Evolutionary conservation across 2,797 vertebrate species (phyloP), one percentile per base, ranked within the genome.

Genomic region (Lycodopsis pacificus): DNA sequence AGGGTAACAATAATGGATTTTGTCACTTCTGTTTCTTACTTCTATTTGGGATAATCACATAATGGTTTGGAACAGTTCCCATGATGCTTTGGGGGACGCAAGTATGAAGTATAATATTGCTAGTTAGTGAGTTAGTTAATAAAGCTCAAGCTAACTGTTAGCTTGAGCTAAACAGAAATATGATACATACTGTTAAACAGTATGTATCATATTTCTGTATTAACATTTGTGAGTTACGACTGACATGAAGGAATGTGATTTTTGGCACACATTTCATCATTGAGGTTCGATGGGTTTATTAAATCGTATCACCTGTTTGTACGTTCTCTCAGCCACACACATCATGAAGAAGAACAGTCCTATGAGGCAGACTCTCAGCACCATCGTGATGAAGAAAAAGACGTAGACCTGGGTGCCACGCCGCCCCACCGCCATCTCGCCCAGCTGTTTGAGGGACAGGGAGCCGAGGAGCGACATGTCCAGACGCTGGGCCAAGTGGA

Each of bases 341-440:
- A 99, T 97, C 97, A 99, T 97, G 91, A 99, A 99, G 94, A 99
- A 99, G 84, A 99, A 98, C 84, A 99, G 96, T 83, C 97, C 97
- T 0, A 95, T 96, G 75, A 99, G 96, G 92, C 96, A 98, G 49
- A 97, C 88, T 71, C 97, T 95, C 64, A 98, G 97, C 77, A 98
- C 90, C 3, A 96, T 95, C 48, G 96, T 97, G 95, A 99, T 97
- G 8, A 94, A 59, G 86, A 96, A 93, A 80, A 99, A 93, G 13
- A 90, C 22, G 11, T 96, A 65, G 19, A 95, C 81, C 0, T 86
- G 81, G 14, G 64, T 32, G 7, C 95, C 95, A 0, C 87, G 86
- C 0, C 93, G 93, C 1, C 97, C 97, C 63, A 96, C 92, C 1
- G 94, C 95, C 71, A 96, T 91, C 64, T 95, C 83, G 32, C 94